These are phyloP conservation scores for Tympanuchus pallidicinctus DNA, from an alignment of 2,113 vertebrate genomes.

Conservation along the genomic window DNA sequence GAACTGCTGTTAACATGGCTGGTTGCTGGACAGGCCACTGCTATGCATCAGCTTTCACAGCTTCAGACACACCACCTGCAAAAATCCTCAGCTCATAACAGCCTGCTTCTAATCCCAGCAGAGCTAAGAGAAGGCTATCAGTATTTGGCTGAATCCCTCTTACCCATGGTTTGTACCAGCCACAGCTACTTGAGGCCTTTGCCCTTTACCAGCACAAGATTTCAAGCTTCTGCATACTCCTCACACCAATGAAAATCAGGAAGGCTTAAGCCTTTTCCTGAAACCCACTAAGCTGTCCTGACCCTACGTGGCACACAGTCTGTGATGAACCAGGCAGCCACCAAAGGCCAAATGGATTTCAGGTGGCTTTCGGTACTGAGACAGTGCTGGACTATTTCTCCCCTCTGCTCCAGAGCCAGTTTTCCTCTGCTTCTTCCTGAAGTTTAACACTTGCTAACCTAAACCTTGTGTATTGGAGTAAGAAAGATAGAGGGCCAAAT, in stretches of 20 bases:
- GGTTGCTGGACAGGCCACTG: background rate
- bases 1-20: background rate
- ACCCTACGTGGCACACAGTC: fast-evolving
- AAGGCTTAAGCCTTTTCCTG: background rate
- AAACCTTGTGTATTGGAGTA: background rate
- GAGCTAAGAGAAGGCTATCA: background rate
- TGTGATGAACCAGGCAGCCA: background rate
- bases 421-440: background rate
- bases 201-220: background rate
- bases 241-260: background rate
- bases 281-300: background rate
- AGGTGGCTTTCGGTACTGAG: background rate
- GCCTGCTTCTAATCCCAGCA: background rate
- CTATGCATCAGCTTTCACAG: background rate
- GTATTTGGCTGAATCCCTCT: background rate
- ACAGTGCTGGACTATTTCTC: background rate
- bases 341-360: background rate
- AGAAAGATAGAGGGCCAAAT: background rate
- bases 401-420: background rate
- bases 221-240: background rate
- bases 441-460: background rate
- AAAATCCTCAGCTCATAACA: background rate
- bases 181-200: background rate
- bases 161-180: background rate
- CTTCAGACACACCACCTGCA: background rate